These are phyloP conservation scores for Solea solea DNA, from an alignment of 2,113 vertebrate genomes.

Conservation along the genomic window DNA sequence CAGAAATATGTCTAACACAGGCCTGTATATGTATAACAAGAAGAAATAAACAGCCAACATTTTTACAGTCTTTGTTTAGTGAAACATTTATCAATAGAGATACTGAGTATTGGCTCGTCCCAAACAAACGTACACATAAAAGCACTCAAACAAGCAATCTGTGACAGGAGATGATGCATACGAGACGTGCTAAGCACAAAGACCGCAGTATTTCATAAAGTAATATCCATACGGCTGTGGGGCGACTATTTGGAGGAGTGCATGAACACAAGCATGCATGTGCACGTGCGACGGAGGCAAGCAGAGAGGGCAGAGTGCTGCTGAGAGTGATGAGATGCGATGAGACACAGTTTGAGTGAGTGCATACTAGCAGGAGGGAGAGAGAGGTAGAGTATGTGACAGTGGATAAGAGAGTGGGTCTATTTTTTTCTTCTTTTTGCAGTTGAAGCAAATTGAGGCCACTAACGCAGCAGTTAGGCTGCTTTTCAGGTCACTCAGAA, in stretches of 20 bases:
- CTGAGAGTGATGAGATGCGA: conserved; percentile 73
- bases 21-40: no score
- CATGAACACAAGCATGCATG: conserved; percentile 9
- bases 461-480: conserved; percentile 65
- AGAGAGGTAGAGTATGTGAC: conserved; percentile 50
- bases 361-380: conserved; percentile 64
- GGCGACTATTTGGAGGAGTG: conserved; percentile 8
- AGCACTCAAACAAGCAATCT: background rate
- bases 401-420: conserved; percentile 49
- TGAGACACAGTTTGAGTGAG: conserved; percentile 77
- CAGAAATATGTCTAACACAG: conserved; percentile 18
- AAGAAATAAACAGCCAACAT: no score
- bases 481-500: conserved; percentile 73
- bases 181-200: conserved; percentile 24
- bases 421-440: conserved; percentile 33
- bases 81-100: no score
- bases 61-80: no score
- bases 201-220: conserved; percentile 18
- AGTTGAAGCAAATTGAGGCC: conserved; percentile 69
- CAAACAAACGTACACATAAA: conserved; percentile 1
- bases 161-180: conserved; percentile 10
- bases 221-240: conserved; percentile 41
- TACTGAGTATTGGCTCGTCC: background rate
- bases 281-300: conserved; percentile 51
- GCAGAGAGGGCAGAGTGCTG: conserved; percentile 66